Evolutionary conservation across 2,113 vertebrate genomes (phyloP).

Genomic region (Empidonax alnorum): DNA sequence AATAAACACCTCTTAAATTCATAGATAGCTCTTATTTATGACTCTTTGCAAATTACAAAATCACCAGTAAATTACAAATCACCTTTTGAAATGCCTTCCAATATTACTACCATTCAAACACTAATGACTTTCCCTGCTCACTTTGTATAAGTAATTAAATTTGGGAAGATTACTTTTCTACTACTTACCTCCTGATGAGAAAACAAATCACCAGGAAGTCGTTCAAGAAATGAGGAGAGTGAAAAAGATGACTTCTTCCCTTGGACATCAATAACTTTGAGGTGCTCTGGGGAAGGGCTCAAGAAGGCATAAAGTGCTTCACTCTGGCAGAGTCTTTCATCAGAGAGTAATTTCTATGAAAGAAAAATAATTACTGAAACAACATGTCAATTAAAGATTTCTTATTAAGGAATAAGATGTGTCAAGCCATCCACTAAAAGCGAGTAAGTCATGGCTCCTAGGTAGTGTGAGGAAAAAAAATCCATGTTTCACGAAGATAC

Average conservation of each 20-base stretch:
- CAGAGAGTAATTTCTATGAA: slow-evolving; percentile 88
- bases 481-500: not conserved
- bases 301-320: slow-evolving; percentile 98
- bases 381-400: not conserved
- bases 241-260: slow-evolving; percentile 93
- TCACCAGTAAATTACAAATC: not conserved
- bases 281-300: slow-evolving; percentile 95
- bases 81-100: not conserved
- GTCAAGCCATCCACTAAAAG: not conserved
- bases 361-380: slow-evolving; percentile 13
- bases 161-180: not conserved
- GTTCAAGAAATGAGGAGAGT: slow-evolving; percentile 94
- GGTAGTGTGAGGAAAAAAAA: not conserved
- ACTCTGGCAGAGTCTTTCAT: slow-evolving; percentile 95
- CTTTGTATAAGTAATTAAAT: not conserved
- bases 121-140: not conserved
- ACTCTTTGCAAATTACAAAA: not conserved
- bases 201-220: slow-evolving; percentile 95
- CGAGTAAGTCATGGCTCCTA: not conserved
- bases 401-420: not conserved
- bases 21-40: not conserved
- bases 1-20: not conserved
- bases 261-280: slow-evolving; percentile 93
- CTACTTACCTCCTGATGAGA: slow-evolving; percentile 92
- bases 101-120: not conserved